Evolutionary conservation across 2,113 vertebrate species (phyloP).

Genomic region (Thalassarche chlororhynchos): DNA sequence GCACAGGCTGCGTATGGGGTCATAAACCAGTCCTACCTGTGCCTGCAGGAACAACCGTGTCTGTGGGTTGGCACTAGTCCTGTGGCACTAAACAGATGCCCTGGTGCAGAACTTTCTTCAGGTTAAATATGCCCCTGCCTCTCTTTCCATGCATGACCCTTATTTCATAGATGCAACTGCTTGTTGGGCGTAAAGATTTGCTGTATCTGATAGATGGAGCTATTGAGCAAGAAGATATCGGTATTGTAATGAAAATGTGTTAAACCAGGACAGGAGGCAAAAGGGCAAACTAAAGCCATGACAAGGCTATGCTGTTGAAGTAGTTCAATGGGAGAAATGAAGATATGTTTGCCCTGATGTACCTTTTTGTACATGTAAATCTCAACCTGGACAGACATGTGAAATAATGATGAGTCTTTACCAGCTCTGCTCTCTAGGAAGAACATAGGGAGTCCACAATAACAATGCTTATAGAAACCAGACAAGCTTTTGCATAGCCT

Average conservation of each 20-base stretch:
- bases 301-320: neutral
- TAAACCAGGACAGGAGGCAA: neutral
- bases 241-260: neutral
- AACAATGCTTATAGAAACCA: neutral
- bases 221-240: neutral
- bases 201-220: neutral
- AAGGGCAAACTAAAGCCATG: neutral
- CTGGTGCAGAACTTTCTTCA: neutral
- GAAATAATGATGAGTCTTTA: neutral
- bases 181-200: neutral
- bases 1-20: neutral
- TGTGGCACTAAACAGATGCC: neutral
- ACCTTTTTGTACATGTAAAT: neutral
- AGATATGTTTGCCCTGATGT: neutral
- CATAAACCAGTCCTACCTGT: neutral
- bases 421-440: neutral
- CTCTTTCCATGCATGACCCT: neutral
- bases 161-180: neutral
- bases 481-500: neutral
- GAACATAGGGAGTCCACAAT: neutral
- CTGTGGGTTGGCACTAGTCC: neutral
- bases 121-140: neutral
- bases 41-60: neutral
- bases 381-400: neutral
- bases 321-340: neutral